These are phyloP conservation scores for Sinella curviseta DNA, from an alignment of 1,140 invertebrate species.

Conservation along the genomic window DNA sequence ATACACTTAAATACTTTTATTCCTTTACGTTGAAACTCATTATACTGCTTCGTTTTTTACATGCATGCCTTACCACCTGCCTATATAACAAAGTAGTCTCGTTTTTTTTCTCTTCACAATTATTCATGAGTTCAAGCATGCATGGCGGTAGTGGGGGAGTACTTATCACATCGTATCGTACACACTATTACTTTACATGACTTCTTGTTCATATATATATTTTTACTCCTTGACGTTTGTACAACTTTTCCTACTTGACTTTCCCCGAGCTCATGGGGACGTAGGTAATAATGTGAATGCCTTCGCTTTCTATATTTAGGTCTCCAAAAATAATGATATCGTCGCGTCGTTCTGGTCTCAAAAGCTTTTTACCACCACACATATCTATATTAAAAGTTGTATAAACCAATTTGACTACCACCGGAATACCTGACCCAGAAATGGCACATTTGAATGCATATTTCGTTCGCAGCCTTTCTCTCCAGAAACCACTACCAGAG, in stretches of 20 bases:
- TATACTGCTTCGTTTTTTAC: no score
- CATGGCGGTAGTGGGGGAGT: no score
- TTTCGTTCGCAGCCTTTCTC: not conserved
- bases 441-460: conserved; percentile 7
- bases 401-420: no score
- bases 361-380: no score
- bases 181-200: not conserved
- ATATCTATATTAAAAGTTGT: no score
- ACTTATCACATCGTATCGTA: not conserved
- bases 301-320: not conserved
- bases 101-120: not conserved
- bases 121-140: not conserved
- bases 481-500: conserved; percentile 5
- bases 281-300: not conserved
- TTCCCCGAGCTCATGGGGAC: not conserved
- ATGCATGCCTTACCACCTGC: not conserved
- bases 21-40: no score
- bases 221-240: not conserved
- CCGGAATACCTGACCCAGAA: not conserved
- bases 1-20: no score
- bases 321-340: no score
- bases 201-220: not conserved
- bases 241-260: conserved; percentile 5
- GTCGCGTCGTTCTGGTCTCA: not conserved
- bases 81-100: not conserved